Conservation (phyloP, 1,140 invertebrate species). For the Amphibalanus amphitrite region DNA sequence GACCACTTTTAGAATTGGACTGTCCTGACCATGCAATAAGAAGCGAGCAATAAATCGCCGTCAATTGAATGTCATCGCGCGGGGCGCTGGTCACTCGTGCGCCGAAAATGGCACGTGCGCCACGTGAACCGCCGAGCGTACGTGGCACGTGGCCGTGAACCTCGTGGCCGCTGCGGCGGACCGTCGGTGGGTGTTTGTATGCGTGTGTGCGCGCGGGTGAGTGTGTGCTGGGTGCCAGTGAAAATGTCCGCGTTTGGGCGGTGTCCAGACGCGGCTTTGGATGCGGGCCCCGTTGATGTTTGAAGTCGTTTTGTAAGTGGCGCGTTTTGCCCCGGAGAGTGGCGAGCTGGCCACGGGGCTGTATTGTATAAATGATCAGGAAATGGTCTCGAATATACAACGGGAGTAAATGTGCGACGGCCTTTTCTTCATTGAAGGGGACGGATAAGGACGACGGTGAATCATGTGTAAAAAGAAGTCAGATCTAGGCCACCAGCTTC, state of each 20-base stretch:
- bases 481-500: too few species aligned
- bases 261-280: background rate
- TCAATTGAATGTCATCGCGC: background rate
- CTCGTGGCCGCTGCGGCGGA: background rate
- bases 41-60: background rate
- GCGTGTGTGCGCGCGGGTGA: background rate
- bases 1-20: background rate
- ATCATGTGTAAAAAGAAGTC: too few species aligned
- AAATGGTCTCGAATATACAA: slow-evolving; percentile 2
- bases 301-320: background rate
- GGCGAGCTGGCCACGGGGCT: background rate
- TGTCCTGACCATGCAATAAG: background rate
- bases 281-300: background rate
- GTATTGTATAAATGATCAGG: background rate
- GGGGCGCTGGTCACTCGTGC: background rate
- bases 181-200: background rate
- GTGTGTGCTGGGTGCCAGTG: background rate
- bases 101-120: background rate
- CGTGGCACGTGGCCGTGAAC: background rate
- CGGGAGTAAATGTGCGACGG: background rate
- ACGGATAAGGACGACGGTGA: too few species aligned
- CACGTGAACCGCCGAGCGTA: too few species aligned
- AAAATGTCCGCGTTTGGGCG: background rate
- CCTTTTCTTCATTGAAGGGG: background rate
- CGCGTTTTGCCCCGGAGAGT: background rate